A percentile compares a stretch with the other conserved stretches of the same genome.
These are phyloP conservation scores for Plemyria rubiginata DNA, from an alignment of 2,888 invertebrate genomes.

Conservation along the genomic window DNA sequence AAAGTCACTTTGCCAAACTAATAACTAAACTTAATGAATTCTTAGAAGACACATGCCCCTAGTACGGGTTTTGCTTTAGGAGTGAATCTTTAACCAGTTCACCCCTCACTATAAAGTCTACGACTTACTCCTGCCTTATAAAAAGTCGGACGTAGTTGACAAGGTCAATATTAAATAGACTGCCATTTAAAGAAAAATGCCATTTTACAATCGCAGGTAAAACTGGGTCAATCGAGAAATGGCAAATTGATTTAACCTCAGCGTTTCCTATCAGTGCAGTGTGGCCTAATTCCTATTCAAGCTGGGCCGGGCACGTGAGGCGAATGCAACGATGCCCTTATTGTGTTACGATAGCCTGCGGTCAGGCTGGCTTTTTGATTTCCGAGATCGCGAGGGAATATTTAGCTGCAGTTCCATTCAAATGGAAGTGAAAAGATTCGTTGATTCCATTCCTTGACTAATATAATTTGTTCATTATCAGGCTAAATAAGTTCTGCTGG, in stretches of 20 bases:
- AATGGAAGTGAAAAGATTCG: background rate
- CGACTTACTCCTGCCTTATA: too few relatives aligned
- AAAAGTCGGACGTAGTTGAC: too few relatives aligned
- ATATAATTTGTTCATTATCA: too few relatives aligned
- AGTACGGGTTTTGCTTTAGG: too few relatives aligned
- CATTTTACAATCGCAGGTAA: background rate
- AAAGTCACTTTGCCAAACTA: too few relatives aligned
- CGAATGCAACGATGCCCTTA: slow-evolving; percentile 36
- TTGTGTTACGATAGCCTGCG: slow-evolving; percentile 37
- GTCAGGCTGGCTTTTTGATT: slow-evolving; percentile 4
- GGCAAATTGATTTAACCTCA: slow-evolving; percentile 6
- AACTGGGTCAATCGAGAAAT: background rate
- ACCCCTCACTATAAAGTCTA: too few relatives aligned
- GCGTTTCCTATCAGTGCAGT: slow-evolving; percentile 19
- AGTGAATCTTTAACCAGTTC: too few relatives aligned
- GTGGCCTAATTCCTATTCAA: slow-evolving; percentile 37
- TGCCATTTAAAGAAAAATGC: too few relatives aligned
- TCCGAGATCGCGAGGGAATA: background rate
- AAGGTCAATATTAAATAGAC: too few relatives aligned
- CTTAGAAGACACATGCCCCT: too few relatives aligned
- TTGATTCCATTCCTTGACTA: background rate
- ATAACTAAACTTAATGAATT: too few relatives aligned
- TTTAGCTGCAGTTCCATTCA: background rate
- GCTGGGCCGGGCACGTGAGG: slow-evolving; percentile 37
- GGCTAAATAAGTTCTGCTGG: too few relatives aligned